These are phyloP conservation scores for Podarcis raffonei DNA, from an alignment of 2,113 vertebrate species.

Conservation along the genomic window DNA sequence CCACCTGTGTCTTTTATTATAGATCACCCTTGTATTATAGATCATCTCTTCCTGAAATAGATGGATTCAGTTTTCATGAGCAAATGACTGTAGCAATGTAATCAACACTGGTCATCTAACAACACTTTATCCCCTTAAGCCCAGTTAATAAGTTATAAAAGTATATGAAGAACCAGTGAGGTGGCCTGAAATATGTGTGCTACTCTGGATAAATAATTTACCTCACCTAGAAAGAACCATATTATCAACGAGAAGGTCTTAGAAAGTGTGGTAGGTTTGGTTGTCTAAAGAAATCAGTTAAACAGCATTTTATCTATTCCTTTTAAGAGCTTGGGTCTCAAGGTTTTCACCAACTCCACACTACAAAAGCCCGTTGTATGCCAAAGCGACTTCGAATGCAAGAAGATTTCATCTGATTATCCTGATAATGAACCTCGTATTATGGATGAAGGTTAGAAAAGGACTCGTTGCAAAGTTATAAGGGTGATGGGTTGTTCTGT, in stretches of 20 bases:
- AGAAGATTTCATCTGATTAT: fast-evolving
- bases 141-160: neutral
- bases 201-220: neutral
- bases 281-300: neutral
- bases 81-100: neutral
- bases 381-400: neutral
- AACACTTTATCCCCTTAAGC: too few species aligned
- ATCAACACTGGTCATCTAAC: too few species aligned
- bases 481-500: neutral
- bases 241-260: neutral
- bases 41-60: too few species aligned
- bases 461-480: neutral
- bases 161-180: neutral
- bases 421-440: fast-evolving
- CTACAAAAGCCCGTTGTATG: slow-evolving; percentile 74
- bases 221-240: neutral
- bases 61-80: too few species aligned
- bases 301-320: slow-evolving; percentile 28
- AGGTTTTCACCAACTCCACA: slow-evolving; percentile 68
- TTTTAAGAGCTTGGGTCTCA: slow-evolving; percentile 81
- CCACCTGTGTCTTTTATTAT: too few species aligned
- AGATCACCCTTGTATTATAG: too few species aligned
- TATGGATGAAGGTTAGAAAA: neutral
- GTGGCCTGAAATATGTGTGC: neutral
- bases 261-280: neutral